Conservation (phyloP, 2,888 invertebrate genomes). For the Muscina levida region DNA sequence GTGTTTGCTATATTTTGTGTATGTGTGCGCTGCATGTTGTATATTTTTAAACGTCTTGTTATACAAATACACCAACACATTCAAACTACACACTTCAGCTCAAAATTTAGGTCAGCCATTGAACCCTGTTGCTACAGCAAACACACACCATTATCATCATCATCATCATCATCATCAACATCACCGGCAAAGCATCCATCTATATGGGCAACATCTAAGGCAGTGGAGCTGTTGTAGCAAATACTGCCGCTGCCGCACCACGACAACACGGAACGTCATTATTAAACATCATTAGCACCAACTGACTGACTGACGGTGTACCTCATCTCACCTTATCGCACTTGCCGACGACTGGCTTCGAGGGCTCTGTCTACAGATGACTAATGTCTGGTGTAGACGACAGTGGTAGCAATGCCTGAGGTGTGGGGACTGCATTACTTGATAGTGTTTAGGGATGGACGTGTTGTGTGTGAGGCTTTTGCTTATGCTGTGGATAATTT, state of each 20-base stretch:
- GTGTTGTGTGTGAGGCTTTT: too few relatives aligned
- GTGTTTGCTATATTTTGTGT: too few relatives aligned
- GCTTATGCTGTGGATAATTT: too few relatives aligned
- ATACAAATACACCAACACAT: constrained; percentile 45
- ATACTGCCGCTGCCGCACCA: constrained; percentile 3
- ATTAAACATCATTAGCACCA: constrained; percentile 43
- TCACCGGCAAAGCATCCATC: background rate
- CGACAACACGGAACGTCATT: constrained; percentile 26
- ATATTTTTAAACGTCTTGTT: constrained; percentile 59
- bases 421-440: too few relatives aligned
- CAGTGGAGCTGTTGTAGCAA: constrained; percentile 12
- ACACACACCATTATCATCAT: constrained; percentile 57
- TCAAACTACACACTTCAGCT: constrained; percentile 48
- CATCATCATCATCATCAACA: constrained; percentile 55
- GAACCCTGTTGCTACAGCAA: constrained; percentile 72
- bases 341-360: background rate
- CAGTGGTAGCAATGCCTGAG: constrained; percentile 3
- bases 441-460: too few relatives aligned
- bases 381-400: background rate
- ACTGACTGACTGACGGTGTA: constrained; percentile 8
- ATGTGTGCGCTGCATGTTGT: constrained; percentile 2
- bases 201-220: background rate
- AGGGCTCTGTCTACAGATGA: background rate
- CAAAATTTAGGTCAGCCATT: constrained; percentile 79
- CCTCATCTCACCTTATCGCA: background rate